phyloP scores from a whole-genome alignment of 2,888 invertebrate genomes.

The Serrognathus titanus region DNA sequence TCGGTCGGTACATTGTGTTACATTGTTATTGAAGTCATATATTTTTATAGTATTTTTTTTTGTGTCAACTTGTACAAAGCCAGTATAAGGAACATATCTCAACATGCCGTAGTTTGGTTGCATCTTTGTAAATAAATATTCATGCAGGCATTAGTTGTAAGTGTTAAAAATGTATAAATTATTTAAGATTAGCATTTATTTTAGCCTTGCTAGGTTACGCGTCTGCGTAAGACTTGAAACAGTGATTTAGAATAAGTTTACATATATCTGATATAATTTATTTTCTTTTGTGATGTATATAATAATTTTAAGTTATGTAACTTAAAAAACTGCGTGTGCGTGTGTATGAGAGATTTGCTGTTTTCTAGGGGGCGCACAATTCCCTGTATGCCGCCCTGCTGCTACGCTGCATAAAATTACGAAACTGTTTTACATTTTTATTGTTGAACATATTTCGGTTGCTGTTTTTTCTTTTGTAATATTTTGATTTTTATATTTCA shows the following conservation, averaged over 20 bases:
- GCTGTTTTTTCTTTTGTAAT: neutral
- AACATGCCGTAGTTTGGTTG: slow-evolving; percentile 32
- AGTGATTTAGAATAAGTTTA: slow-evolving; percentile 47
- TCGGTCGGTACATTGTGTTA: slow-evolving; percentile 23
- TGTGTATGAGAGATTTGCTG: slow-evolving; percentile 41
- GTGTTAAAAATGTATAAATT: slow-evolving; percentile 31
- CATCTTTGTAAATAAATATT: slow-evolving; percentile 47
- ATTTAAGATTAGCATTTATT: slow-evolving; percentile 25
- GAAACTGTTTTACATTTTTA: slow-evolving; percentile 23
- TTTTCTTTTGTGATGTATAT: slow-evolving; percentile 45
- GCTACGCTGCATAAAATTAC: slow-evolving; percentile 10
- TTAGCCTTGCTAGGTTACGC: slow-evolving; percentile 26
- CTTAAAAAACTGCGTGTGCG: slow-evolving; percentile 29
- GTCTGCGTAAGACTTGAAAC: slow-evolving; percentile 45
- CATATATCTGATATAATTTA: slow-evolving; percentile 27
- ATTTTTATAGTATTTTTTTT: slow-evolving; percentile 28
- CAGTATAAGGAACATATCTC: slow-evolving; percentile 30
- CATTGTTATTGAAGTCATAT: slow-evolving; percentile 25
- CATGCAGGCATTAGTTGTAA: slow-evolving; percentile 35
- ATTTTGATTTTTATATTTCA: neutral
- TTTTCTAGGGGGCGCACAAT: slow-evolving; percentile 4
- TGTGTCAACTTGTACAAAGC: slow-evolving; percentile 30
- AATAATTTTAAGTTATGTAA: slow-evolving; percentile 35
- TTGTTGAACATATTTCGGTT: slow-evolving; percentile 16
- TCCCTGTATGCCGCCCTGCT: neutral